Evolutionary conservation across 2,113 vertebrate genomes (phyloP), one percentile per base, ranked within the genome.

Genomic region (Tychaedon coryphoeus): DNA sequence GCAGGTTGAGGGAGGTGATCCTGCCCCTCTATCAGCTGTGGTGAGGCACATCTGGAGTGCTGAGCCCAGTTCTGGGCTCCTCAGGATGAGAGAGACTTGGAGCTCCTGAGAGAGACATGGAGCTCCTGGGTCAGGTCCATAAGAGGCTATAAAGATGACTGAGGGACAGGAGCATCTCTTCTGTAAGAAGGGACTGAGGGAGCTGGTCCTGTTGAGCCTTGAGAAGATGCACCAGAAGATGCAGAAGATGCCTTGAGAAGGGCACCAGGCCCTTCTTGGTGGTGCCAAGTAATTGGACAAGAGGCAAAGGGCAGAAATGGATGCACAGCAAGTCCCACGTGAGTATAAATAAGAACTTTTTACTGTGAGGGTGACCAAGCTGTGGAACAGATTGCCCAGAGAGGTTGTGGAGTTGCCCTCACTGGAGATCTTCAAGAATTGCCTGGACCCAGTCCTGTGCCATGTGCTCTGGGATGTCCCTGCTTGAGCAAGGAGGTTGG

Each of bases 361-460:
- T n/a, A 58, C 36, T 38, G 10, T 29, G 23, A 0, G 0, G 26
- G 28, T 58, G 43, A 58, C 31, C 0, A 0, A 64, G 26, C 14
- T 42, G 10, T 36, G 18, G 8, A 28, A 43, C 6, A 51, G 43
- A 24, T 26, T 58, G 10, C 4, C 15, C 26, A 58, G 36, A 28
- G 33, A 28, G 12, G 7, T 9, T 38, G 7, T 8, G 28, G 12
- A 65, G 4, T 43, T 10, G 24, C 22, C 14, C 18, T 57, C 8
- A 26, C 12, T 1, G 0, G 12, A 65, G 8, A 17, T 36, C 15
- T 36, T 51, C 51, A 50, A 22, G 36, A 65, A 50, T 15, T 0
- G 0, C 33, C 33, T 43, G 51, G 22, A 43, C 4, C 5, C 9
- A 51, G 19, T 17, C 33, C 31, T 65, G 36, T 24, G 36, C 22